phyloP scores from a whole-genome alignment of 2,113 vertebrate genomes.

The Anguilla rostrata region DNA sequence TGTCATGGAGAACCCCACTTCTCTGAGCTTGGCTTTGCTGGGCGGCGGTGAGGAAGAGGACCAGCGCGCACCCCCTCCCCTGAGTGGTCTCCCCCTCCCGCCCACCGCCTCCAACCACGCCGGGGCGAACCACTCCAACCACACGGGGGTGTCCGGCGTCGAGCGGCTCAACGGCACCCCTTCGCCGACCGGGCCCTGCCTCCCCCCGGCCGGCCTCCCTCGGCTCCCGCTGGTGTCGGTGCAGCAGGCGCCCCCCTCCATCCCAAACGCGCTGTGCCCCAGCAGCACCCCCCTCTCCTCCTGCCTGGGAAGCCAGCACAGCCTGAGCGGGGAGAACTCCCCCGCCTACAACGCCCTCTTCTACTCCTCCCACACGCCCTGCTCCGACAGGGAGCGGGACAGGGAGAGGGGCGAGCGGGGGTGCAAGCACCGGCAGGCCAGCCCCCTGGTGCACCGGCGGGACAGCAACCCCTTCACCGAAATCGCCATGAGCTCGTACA shows the following conservation, averaged over 20 bases:
- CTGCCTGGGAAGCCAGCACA: conserved; percentile 75
- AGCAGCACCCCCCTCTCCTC: conserved; percentile 73
- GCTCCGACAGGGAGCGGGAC: conserved; percentile 72
- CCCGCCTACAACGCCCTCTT: conserved; percentile 72
- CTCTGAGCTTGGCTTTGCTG: conserved; percentile 70
- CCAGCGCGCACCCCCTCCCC: conserved; percentile 64
- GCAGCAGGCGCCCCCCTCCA: conserved; percentile 60
- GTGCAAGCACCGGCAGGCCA: conserved; percentile 87
- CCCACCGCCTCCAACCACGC: conserved; percentile 60
- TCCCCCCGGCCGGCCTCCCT: conserved; percentile 60
- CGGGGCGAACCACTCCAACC: conserved; percentile 73
- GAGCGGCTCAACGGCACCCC: conserved; percentile 71
- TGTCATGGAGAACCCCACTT: conserved; percentile 75
- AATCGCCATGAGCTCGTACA: conserved; percentile 98
- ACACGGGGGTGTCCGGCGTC: conserved; percentile 68
- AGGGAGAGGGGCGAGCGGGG: conserved; percentile 62
- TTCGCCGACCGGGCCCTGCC: conserved; percentile 63
- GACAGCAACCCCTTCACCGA: conserved; percentile 98
- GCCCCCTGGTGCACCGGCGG: conserved; percentile 87
- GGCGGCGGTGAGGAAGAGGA: conserved; percentile 73
- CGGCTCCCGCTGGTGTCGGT: conserved; percentile 63
- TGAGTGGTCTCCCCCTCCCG: conserved; percentile 65
- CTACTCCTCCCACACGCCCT: conserved; percentile 76
- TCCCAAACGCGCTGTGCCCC: conserved; percentile 72
- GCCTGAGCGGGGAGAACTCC: conserved; percentile 70